phyloP scores from a whole-genome alignment of 2,888 invertebrate species.

The Diarsia brunnea region DNA sequence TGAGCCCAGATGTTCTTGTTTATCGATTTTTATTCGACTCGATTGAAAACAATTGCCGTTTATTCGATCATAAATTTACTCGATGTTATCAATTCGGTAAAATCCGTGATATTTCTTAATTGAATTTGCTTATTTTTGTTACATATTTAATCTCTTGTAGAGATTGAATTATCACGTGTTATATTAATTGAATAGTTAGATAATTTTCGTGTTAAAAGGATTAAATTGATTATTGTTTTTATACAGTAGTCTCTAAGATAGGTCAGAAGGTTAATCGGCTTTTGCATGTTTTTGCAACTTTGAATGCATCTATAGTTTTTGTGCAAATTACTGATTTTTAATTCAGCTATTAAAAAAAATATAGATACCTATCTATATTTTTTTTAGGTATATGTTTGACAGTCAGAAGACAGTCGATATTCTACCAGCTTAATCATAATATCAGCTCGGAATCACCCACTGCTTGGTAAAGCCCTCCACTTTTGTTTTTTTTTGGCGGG shows the following conservation, averaged over 20 bases:
- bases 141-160: conserved; percentile 15
- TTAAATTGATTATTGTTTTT: conserved; percentile 48
- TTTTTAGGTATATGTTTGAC: no score
- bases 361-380: no score
- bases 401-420: not conserved
- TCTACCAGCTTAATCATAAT: not conserved
- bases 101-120: conserved; percentile 20
- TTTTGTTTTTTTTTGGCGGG: no score
- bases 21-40: conserved; percentile 21
- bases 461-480: no score
- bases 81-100: not conserved
- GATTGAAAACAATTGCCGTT: conserved; percentile 30
- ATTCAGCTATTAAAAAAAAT: no score
- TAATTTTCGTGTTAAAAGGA: conserved; percentile 19
- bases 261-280: conserved; percentile 21
- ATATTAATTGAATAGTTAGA: conserved; percentile 25
- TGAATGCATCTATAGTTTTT: conserved; percentile 10
- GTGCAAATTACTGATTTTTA: not conserved
- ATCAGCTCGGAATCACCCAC: no score
- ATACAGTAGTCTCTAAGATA: conserved; percentile 18
- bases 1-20: conserved; percentile 18
- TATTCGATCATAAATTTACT: conserved; percentile 2
- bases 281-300: conserved; percentile 18
- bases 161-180: conserved; percentile 27
- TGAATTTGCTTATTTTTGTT: conserved; percentile 31